These are phyloP conservation scores for Chaenogobius annularis DNA, from an alignment of 2,113 vertebrate species.

Conservation along the genomic window DNA sequence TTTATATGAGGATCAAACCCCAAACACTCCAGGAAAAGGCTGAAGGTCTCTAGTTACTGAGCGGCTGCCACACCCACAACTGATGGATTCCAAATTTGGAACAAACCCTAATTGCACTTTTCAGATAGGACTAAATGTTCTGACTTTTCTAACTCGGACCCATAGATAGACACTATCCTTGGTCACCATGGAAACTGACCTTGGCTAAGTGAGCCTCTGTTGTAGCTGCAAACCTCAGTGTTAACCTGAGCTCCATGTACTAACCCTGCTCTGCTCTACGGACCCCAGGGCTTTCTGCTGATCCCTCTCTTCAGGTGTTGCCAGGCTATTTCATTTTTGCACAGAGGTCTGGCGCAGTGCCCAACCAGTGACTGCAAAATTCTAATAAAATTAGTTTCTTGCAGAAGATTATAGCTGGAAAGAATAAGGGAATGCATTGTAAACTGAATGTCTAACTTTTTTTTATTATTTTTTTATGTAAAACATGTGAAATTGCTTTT, in stretches of 20 bases:
- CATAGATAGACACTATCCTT: background rate
- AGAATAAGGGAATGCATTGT: background rate
- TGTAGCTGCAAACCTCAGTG: background rate
- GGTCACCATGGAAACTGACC: conserved; percentile 9
- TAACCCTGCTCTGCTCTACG: background rate
- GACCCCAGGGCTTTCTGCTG: conserved; percentile 1
- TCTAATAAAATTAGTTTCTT: background rate
- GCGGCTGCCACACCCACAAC: background rate
- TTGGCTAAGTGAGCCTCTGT: background rate
- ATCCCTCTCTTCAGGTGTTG: conserved; percentile 5
- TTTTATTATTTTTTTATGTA: background rate
- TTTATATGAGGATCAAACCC: too few species aligned
- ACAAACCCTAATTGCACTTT: background rate
- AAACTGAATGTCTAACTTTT: too few species aligned
- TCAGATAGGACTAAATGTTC: background rate
- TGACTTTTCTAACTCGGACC: background rate
- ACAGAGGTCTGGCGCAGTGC: background rate
- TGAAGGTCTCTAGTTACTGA: background rate
- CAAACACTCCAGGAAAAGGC: background rate
- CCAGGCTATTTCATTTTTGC: conserved; percentile 4
- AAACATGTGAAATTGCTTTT: background rate
- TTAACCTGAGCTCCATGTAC: background rate
- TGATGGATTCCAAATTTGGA: background rate
- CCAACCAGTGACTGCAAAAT: background rate
- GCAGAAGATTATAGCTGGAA: background rate